These are phyloP conservation scores for Caenorhabditis imperialis DNA, from an alignment of 2,888 invertebrate genomes.

Conservation along the genomic window DNA sequence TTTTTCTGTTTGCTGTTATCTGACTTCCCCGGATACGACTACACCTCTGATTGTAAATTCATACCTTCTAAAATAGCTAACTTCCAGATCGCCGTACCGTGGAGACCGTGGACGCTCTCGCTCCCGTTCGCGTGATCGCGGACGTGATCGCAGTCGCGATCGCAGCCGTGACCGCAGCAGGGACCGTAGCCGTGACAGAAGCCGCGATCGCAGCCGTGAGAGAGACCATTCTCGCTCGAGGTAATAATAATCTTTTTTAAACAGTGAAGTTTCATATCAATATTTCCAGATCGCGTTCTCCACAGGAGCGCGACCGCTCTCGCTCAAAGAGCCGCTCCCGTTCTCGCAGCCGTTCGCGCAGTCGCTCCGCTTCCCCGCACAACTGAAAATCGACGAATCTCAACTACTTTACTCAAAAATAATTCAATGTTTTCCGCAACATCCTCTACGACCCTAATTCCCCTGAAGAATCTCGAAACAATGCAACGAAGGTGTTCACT, in stretches of 20 bases:
- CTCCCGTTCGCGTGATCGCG: conserved; percentile 54
- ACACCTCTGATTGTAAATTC: conserved; percentile 4
- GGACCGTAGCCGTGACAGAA: conserved; percentile 44
- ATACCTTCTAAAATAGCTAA: not conserved
- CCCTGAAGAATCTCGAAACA: conserved; percentile 42
- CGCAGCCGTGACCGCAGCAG: conserved; percentile 45
- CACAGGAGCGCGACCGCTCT: conserved; percentile 45
- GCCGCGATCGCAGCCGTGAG: conserved; percentile 42
- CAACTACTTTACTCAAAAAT: conserved; percentile 1
- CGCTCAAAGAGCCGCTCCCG: conserved; percentile 58
- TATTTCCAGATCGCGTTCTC: conserved; percentile 55
- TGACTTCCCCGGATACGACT: too few species aligned
- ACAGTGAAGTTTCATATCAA: not conserved
- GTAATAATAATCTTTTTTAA: conserved; percentile 18
- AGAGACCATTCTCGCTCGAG: conserved; percentile 54
- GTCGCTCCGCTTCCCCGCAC: conserved; percentile 53
- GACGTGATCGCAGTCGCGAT: conserved; percentile 54
- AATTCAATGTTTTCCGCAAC: conserved; percentile 18
- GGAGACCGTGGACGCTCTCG: conserved; percentile 51
- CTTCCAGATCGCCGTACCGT: conserved; percentile 53
- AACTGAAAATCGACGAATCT: conserved; percentile 19
- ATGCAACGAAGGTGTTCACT: conserved; percentile 27
- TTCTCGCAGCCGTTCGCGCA: conserved; percentile 54
- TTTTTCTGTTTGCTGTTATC: conserved; percentile 33
- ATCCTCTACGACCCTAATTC: conserved; percentile 23